These are phyloP conservation scores for Dolichomitus sp. DNA, from an alignment of 2,888 invertebrate genomes.

Conservation along the genomic window DNA sequence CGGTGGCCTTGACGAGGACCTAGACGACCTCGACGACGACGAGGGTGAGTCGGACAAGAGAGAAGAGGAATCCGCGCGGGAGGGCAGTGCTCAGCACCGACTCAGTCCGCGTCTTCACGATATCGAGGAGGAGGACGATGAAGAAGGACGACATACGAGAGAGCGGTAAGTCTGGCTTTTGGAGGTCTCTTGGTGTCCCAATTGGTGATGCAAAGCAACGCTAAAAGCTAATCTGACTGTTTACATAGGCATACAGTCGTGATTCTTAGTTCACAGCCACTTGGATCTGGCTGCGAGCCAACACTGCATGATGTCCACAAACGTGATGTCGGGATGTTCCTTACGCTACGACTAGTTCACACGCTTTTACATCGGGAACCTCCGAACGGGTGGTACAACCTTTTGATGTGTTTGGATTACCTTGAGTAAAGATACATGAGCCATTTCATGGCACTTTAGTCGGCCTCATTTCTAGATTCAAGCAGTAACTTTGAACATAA, in stretches of 20 bases:
- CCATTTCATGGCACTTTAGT: not conserved
- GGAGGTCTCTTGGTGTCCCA: not conserved
- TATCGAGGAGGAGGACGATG: conserved; percentile 94
- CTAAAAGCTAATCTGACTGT: not conserved
- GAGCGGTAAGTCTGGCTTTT: conserved; percentile 78
- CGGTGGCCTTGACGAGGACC: conserved; percentile 80
- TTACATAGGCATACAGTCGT: not conserved
- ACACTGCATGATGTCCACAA: not conserved
- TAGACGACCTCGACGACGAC: conserved; percentile 79
- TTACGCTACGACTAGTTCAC: not conserved
- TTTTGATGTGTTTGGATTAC: not conserved
- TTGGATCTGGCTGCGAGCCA: not conserved
- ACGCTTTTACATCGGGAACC: not conserved
- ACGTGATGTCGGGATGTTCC: not conserved
- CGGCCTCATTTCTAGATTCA: too few species aligned
- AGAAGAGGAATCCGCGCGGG: conserved; percentile 65
- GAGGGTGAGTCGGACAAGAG: conserved; percentile 64
- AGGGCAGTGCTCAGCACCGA: conserved; percentile 87
- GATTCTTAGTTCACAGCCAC: not conserved
- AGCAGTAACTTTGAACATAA: too few species aligned
- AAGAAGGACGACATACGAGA: conserved; percentile 86
- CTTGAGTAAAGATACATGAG: not conserved
- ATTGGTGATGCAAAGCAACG: conserved; percentile 7
- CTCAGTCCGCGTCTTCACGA: conserved; percentile 93
- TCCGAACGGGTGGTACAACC: not conserved